A percentile compares a stretch with the other conserved stretches of the same genome.
These are phyloP conservation scores for Sesia bembeciformis DNA, from an alignment of 2,888 invertebrate species.

Conservation along the genomic window DNA sequence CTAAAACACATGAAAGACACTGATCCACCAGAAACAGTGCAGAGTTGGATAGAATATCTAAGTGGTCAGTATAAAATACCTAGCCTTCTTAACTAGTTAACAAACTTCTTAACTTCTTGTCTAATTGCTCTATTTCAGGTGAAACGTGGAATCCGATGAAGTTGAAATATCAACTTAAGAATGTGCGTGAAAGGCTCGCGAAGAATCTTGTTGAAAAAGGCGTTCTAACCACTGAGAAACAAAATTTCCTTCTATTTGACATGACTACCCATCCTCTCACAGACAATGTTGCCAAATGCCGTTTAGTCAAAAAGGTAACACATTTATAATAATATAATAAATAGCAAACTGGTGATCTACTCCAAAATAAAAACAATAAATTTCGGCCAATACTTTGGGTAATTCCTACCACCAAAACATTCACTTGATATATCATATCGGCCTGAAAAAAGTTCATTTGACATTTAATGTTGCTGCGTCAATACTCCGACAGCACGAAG, in stretches of 20 bases:
- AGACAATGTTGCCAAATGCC: slow-evolving; percentile 95
- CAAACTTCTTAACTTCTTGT: neutral
- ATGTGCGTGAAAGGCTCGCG: slow-evolving; percentile 98
- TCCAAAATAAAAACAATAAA: too few relatives aligned
- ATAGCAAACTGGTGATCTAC: too few relatives aligned
- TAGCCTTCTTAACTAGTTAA: neutral
- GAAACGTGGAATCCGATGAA: slow-evolving; percentile 99
- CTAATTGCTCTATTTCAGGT: slow-evolving; percentile 70
- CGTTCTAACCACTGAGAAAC: slow-evolving; percentile 98
- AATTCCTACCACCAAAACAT: too few relatives aligned
- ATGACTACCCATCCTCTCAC: slow-evolving; percentile 99
- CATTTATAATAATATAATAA: neutral
- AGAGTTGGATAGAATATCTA: slow-evolving; percentile 99
- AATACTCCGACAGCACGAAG: too few relatives aligned
- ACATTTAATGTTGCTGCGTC: too few relatives aligned
- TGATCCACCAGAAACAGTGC: slow-evolving; percentile 96
- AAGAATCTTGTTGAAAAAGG: slow-evolving; percentile 99
- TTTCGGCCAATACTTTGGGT: too few relatives aligned
- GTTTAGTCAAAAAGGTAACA: slow-evolving; percentile 94
- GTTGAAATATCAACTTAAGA: slow-evolving; percentile 97
- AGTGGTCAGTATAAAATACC: slow-evolving; percentile 80
- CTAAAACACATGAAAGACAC: slow-evolving; percentile 99
- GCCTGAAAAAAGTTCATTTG: too few relatives aligned
- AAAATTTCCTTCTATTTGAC: slow-evolving; percentile 99
- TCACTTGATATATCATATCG: too few relatives aligned